phyloP scores from a whole-genome alignment of 2,888 invertebrate species.

The Drosophila multiciliata region DNA sequence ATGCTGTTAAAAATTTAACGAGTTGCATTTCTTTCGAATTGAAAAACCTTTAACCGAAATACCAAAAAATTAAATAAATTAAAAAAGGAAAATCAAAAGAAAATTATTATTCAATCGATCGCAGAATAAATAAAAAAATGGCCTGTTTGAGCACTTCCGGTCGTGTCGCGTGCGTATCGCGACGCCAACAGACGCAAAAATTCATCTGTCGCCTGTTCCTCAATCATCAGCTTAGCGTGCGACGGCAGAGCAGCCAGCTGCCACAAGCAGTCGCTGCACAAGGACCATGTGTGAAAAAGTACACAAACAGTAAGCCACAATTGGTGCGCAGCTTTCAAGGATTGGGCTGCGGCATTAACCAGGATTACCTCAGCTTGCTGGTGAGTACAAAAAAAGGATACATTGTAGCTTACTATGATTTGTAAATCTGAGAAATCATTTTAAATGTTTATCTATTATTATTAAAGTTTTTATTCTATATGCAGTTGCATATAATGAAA shows the following conservation, averaged over 20 bases:
- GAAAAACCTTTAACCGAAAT: neutral
- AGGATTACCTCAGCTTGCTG: constrained; percentile 73
- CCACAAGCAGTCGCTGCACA: constrained; percentile 9
- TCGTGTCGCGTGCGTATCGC: constrained; percentile 79
- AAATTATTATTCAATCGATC: constrained; percentile 20
- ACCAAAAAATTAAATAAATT: neutral
- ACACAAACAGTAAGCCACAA: constrained; percentile 29
- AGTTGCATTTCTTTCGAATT: constrained; percentile 14
- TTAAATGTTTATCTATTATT: neutral
- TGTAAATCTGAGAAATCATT: neutral
- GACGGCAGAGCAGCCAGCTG: constrained; percentile 46
- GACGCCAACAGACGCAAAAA: constrained; percentile 79
- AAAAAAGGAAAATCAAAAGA: neutral
- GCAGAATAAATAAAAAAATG: constrained; percentile 61
- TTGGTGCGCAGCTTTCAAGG: constrained; percentile 73
- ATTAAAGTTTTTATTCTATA: neutral
- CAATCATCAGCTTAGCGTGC: constrained; percentile 54
- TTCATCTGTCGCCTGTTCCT: constrained; percentile 78
- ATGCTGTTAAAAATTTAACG: constrained; percentile 40
- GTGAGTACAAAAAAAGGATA: constrained; percentile 61
- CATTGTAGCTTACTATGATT: neutral
- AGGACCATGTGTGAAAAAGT: constrained; percentile 19
- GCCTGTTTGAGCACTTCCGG: constrained; percentile 84
- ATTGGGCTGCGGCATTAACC: constrained; percentile 59
- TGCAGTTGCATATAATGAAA: neutral